Base-by-base conservation (phyloP, 1,140 invertebrate species). In the Homalodisca vitripennis region DNA sequence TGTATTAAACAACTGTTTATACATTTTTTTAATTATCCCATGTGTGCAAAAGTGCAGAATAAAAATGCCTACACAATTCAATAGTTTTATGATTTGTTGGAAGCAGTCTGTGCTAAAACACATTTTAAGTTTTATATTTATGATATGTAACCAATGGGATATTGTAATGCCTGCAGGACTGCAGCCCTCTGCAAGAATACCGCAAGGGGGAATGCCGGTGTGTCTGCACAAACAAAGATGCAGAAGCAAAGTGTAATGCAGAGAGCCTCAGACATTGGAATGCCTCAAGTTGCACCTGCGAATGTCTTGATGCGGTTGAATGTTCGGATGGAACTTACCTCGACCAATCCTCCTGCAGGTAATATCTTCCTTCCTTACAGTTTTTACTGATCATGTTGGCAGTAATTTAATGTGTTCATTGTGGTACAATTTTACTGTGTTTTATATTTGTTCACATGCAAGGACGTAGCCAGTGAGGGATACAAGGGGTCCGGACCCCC, bases 261-360 rank as follows among this genome's bases (percentile, higher is more conserved):
- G 78, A 80, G 1, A 78, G 79, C 68, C 70, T 72, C 3, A 87
- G 87, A 74, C 75, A 84, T 14, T 90, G 88, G 88, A 83, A 89
- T 73, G 77, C 82, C 6, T 75, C 82, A 22, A 76, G 75, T 0
- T 90, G 88, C 73, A 73, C 74, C 22, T 90, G 88, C 69, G 77
- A 79, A 62, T 89, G 88, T 72, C 78, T 83, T 41, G 79, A 83
- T 27, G 73, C 77, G 1, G 73, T 79, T 29, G 79, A 81, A 13
- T 90, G 88, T 75, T 84, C 82, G 22, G 86, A 83, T 12, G 87
- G 87, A 24, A 84, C 78, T 46, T 77, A 77, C 69, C 89, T 86
- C 74, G 84, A 88, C 72, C 78, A 82, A 57, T 80, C 80, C 34
- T 81, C 81, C 72, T 90, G 88, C 82, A 83, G 79, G 83, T 89